These are phyloP conservation scores for Pseudolaguvia tuberculata DNA, from an alignment of 2,113 vertebrate species.

Conservation along the genomic window DNA sequence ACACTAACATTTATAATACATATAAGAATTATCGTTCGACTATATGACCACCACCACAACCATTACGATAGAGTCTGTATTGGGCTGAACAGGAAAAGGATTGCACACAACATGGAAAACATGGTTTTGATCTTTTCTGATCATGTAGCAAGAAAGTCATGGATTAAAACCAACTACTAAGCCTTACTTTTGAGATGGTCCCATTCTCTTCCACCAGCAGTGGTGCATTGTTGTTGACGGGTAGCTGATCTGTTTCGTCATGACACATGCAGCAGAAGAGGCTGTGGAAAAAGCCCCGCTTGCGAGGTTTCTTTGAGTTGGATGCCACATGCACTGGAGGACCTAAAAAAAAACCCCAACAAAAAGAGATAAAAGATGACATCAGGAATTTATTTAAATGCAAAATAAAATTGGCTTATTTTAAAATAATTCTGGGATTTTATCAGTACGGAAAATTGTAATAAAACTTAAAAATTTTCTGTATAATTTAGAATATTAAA, in stretches of 20 bases:
- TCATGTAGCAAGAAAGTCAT: slow-evolving; percentile 14
- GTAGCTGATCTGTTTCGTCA: slow-evolving; percentile 69
- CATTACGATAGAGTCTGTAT: too few species aligned
- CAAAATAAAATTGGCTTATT: too few species aligned
- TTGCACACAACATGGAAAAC: slow-evolving; percentile 44
- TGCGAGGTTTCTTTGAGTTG: slow-evolving; percentile 72
- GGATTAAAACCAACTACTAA: not conserved
- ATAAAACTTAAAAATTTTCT: too few species aligned
- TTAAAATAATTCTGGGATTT: too few species aligned
- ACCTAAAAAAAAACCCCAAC: slow-evolving; percentile 54
- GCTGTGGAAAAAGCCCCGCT: slow-evolving; percentile 70
- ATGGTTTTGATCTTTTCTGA: slow-evolving; percentile 45
- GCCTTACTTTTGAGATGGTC: slow-evolving; percentile 74
- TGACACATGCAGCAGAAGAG: slow-evolving; percentile 79
- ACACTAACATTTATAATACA: too few species aligned
- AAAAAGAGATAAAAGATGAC: too few species aligned
- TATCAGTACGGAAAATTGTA: too few species aligned
- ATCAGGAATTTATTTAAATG: too few species aligned
- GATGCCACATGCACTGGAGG: slow-evolving; percentile 58
- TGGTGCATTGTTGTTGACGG: slow-evolving; percentile 71
- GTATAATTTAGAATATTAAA: too few species aligned
- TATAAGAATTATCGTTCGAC: too few species aligned
- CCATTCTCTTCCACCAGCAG: slow-evolving; percentile 76
- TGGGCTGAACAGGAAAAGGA: slow-evolving; percentile 53
- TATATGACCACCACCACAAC: too few species aligned